phyloP scores from a whole-genome alignment of 2,888 invertebrate species.

The Drosophila algonquin region DNA sequence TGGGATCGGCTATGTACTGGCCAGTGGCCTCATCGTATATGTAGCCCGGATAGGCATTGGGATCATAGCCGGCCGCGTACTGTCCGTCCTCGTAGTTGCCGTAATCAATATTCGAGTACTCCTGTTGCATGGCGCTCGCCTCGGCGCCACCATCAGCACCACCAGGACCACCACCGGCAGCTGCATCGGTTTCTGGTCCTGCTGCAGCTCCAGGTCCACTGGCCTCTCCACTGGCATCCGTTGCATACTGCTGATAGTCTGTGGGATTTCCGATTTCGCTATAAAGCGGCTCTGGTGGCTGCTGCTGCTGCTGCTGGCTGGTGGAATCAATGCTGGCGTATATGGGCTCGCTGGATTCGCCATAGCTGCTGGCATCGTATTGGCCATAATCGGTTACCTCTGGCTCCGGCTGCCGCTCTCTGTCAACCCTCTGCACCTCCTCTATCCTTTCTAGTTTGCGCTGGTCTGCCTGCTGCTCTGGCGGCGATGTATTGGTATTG shows the following conservation, averaged over 20 bases:
- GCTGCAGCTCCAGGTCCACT: slow-evolving; percentile 9
- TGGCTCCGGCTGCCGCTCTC: slow-evolving; percentile 14
- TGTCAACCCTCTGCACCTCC: slow-evolving; percentile 12
- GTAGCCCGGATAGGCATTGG: slow-evolving; percentile 81
- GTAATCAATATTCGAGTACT: slow-evolving; percentile 78
- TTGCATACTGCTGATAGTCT: slow-evolving; percentile 64
- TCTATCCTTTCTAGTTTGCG: neutral
- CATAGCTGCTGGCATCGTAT: slow-evolving; percentile 56
- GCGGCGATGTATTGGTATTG: slow-evolving; percentile 41
- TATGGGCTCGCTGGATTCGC: slow-evolving; percentile 54
- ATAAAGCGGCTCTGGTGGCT: slow-evolving; percentile 56
- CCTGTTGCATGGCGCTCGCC: slow-evolving; percentile 51
- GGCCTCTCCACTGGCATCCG: slow-evolving; percentile 47
- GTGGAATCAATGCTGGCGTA: slow-evolving; percentile 67
- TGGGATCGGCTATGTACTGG: slow-evolving; percentile 79
- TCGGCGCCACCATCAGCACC: slow-evolving; percentile 7
- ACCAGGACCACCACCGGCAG: slow-evolving; percentile 13
- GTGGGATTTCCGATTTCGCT: slow-evolving; percentile 69
- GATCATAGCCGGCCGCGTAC: slow-evolving; percentile 76
- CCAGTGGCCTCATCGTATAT: slow-evolving; percentile 81
- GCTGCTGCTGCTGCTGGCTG: slow-evolving; percentile 36
- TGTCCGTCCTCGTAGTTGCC: slow-evolving; percentile 80
- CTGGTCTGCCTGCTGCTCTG: slow-evolving; percentile 14
- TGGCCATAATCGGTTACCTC: slow-evolving; percentile 53
- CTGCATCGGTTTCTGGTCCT: slow-evolving; percentile 16